Percentiles rank a stretch among this genome's conserved stretches.
Evolutionary conservation across 1,140 invertebrate genomes (phyloP).

Genomic region (Meloidogyne floridensis): DNA sequence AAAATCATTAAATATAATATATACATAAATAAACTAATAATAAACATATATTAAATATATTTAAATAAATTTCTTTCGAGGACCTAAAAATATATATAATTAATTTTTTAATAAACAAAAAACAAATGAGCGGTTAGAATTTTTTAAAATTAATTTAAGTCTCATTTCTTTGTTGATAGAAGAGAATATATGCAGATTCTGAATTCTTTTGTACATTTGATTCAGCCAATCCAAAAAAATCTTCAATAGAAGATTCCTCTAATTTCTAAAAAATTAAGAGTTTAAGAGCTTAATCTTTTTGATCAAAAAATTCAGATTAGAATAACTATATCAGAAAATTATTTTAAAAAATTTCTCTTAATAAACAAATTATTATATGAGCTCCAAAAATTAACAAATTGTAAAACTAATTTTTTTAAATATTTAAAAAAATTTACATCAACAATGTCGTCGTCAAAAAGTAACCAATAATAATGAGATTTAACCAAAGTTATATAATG

Average conservation of each 20-base stretch:
- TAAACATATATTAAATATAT: no score
- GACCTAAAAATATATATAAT: no score
- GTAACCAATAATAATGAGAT: slow-evolving; percentile 95
- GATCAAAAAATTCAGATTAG: no score
- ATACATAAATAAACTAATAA: no score
- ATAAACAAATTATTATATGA: no score
- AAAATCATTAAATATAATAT: no score
- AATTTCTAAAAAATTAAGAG: slow-evolving; percentile 79
- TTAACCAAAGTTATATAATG: slow-evolving; percentile 99
- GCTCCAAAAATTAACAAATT: no score
- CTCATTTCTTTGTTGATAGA: slow-evolving; percentile 78
- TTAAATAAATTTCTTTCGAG: no score
- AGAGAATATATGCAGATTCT: slow-evolving; percentile 98
- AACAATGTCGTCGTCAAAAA: slow-evolving; percentile 99
- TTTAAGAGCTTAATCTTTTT: not conserved
- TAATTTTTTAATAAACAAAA: not conserved
- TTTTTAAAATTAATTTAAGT: slow-evolving; percentile 1
- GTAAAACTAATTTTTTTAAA: no score
- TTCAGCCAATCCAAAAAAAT: slow-evolving; percentile 92
- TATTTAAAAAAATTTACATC: slow-evolving; percentile 77
- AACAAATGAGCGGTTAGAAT: slow-evolving; percentile 1
- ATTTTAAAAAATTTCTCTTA: no score
- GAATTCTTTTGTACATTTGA: slow-evolving; percentile 82
- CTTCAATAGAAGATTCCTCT: slow-evolving; percentile 95
- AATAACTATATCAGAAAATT: no score